Evolutionary conservation across 2,797 vertebrate species (phyloP).

Genomic region (Tamandua tetradactyla): DNA sequence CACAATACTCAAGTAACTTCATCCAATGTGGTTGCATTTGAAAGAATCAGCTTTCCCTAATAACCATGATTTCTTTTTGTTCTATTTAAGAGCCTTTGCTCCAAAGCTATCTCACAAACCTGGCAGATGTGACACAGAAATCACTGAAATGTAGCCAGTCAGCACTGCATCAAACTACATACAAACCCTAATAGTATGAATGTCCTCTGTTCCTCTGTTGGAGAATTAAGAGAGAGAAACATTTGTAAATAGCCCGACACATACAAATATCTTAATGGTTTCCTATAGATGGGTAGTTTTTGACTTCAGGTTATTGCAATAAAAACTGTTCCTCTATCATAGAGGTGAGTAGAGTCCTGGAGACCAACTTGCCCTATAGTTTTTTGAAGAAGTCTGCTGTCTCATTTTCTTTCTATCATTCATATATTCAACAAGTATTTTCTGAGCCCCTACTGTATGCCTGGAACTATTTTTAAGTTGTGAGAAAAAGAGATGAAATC

Average conservation of each 20-base stretch:
- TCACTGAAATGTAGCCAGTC: not conserved
- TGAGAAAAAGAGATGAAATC: not conserved
- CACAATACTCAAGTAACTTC: not conserved
- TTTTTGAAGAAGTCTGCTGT: not conserved
- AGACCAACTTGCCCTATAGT: not conserved
- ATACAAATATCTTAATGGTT: not conserved
- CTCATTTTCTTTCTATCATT: not conserved
- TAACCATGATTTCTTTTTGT: not conserved
- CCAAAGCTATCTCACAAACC: constrained; percentile 10
- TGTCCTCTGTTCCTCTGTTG: not conserved
- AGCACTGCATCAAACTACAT: not conserved
- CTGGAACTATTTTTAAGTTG: not conserved
- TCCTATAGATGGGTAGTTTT: not conserved
- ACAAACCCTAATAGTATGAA: not conserved
- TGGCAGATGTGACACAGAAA: not conserved
- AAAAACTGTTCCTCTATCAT: not conserved
- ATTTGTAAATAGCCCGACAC: not conserved
- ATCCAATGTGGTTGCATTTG: not conserved
- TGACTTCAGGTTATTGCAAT: not conserved
- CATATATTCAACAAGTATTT: not conserved
- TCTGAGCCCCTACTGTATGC: not conserved
- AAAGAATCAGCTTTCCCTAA: not conserved
- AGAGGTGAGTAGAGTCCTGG: not conserved
- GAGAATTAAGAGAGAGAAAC: not conserved
- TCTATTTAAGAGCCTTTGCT: not conserved